Evolutionary conservation across 2,888 invertebrate genomes (phyloP).

Genomic region (Saturnia pavonia): DNA sequence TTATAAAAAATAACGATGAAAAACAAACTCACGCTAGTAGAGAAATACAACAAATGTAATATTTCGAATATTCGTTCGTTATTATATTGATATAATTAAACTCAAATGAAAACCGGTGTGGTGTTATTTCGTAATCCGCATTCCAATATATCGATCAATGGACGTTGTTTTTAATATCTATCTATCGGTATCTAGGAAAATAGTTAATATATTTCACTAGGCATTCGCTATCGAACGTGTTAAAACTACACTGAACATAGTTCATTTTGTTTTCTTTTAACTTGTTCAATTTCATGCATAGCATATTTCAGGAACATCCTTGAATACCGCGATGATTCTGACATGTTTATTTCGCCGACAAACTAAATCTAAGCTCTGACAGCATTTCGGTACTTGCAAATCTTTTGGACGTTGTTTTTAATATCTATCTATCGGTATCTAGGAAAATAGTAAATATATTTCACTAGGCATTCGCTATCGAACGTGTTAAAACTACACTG

Average conservation of each 20-base stretch:
- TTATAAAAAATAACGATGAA: no score
- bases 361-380: constrained; percentile 72
- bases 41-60: not conserved
- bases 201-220: constrained; percentile 71
- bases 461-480: constrained; percentile 71
- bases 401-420: not conserved
- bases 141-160: no score
- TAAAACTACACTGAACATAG: constrained; percentile 74
- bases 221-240: constrained; percentile 73
- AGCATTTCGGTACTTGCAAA: constrained; percentile 64
- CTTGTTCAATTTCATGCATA: constrained; percentile 62
- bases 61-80: not conserved
- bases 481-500: constrained; percentile 75
- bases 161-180: no score
- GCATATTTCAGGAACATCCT: constrained; percentile 73
- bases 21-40: no score
- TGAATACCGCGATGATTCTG: constrained; percentile 62
- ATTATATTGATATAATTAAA: not conserved
- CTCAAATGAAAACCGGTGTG: no score
- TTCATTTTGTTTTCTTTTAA: constrained; percentile 78
- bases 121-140: no score
- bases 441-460: constrained; percentile 65
- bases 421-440: no score
- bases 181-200: no score
- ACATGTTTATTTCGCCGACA: constrained; percentile 73